phyloP scores from a whole-genome alignment of 1,140 invertebrate species.

The Phocides pigmalion region DNA sequence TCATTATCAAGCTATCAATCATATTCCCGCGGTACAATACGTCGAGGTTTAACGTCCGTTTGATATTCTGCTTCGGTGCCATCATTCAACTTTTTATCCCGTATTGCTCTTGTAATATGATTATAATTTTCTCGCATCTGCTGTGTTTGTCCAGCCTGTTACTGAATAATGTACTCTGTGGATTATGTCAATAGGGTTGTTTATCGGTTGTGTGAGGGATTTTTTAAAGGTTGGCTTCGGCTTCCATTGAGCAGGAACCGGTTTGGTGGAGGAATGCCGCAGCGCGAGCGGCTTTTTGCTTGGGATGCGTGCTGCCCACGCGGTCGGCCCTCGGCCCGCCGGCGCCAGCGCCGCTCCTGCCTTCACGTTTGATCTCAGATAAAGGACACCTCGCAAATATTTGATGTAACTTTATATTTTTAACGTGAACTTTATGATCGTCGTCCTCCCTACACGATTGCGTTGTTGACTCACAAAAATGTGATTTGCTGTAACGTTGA shows the following conservation, averaged over 20 bases:
- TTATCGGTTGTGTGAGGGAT: constrained; percentile 38
- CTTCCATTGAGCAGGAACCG: constrained; percentile 70
- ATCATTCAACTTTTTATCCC: constrained; percentile 69
- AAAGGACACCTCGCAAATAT: constrained; percentile 70
- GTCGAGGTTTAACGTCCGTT: constrained; percentile 50
- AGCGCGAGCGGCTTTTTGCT: constrained; percentile 68
- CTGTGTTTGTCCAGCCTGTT: constrained; percentile 19
- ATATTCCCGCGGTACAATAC: constrained; percentile 35
- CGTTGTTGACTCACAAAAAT: background rate
- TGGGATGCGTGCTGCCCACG: constrained; percentile 65
- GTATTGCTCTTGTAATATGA: constrained; percentile 65
- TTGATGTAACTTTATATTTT: constrained; percentile 57
- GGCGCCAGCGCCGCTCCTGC: constrained; percentile 60
- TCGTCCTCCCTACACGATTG: background rate
- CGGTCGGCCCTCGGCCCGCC: constrained; percentile 55
- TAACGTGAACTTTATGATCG: constrained; percentile 25
- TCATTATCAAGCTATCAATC: constrained; percentile 56
- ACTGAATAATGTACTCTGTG: constrained; percentile 38
- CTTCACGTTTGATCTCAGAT: constrained; percentile 55
- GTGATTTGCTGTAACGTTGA: background rate
- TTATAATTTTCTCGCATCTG: constrained; percentile 69
- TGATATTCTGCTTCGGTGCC: constrained; percentile 59
- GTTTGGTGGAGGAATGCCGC: constrained; percentile 72
- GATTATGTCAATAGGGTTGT: constrained; percentile 37
- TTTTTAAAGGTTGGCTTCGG: constrained; percentile 50